Evolutionary conservation across 2,888 invertebrate genomes (phyloP).

Genomic region (Podotricha telesiphe): DNA sequence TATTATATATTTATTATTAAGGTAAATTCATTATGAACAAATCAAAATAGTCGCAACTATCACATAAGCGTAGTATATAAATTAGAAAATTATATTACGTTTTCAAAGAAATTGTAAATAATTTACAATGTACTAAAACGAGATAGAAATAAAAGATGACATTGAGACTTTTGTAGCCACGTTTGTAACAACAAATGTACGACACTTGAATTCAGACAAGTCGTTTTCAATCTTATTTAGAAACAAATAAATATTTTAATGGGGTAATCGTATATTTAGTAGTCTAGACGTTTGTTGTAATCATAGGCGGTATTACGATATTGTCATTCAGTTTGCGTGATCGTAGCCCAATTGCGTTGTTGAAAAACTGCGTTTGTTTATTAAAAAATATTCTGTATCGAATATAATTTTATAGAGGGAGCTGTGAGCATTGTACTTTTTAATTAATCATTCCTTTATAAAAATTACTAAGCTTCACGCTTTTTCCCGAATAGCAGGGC

Average conservation of each 20-base stretch:
- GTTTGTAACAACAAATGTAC: neutral
- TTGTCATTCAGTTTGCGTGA: constrained; percentile 9
- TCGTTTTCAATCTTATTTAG: neutral
- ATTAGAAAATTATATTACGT: too few relatives aligned
- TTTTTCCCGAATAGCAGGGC: too few relatives aligned
- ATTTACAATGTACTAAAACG: constrained; percentile 4
- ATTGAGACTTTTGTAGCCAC: neutral
- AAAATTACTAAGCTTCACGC: too few relatives aligned
- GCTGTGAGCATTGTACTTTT: too few relatives aligned
- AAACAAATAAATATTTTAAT: neutral
- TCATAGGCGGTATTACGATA: constrained; percentile 4
- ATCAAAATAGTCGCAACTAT: too few relatives aligned
- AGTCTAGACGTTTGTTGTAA: constrained; percentile 14
- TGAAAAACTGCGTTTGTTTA: neutral
- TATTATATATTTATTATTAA: too few relatives aligned
- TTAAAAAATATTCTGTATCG: neutral
- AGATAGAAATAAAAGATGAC: neutral
- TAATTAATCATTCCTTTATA: too few relatives aligned
- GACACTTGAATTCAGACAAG: neutral
- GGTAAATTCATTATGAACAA: too few relatives aligned
- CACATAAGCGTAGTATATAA: too few relatives aligned
- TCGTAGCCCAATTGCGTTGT: neutral
- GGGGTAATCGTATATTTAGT: neutral
- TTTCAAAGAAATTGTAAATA: too few relatives aligned
- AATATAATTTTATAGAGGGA: too few relatives aligned